Evolutionary conservation across 2,113 vertebrate species (phyloP), one percentile per base, ranked within the genome.

Genomic region (Acinonyx jubatus): DNA sequence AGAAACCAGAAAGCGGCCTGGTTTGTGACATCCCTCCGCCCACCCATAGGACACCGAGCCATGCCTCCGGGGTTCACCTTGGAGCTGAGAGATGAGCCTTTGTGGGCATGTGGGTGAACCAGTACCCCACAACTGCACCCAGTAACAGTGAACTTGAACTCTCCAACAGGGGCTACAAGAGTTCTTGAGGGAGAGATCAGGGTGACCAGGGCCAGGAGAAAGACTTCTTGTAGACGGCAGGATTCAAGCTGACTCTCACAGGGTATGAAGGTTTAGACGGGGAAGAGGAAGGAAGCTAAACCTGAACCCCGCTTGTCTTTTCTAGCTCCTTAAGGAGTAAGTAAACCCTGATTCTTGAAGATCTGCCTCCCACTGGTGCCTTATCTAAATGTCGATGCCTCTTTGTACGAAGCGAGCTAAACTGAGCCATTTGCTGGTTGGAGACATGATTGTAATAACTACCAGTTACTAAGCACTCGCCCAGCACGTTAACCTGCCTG

Each of bases 171-270:
- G 14, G 27, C 65, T 12, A 0, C 0, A 7, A 23, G 31, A 1
- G 13, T 19, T 31, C 55, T 50, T 4, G 23, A 15, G 19, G 48
- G 41, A 16, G 11, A 61, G 36, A 23, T 14, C 5, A n/a, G 4
- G 4, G 38, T 4, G 36, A n/a, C 3, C 10, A 0, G 0, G 11
- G 41, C 21, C 23, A 8, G 2, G 0, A 29, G 8, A 27, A 33
- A 13, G 21, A 6, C 19, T 69, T 76, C 50, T 33, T 11, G 1
- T 0, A 29, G 85, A 31, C 21, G 6, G 12, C 1, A 0, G 25
- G 4, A 13, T 41, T 9, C n/a, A 38, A 33, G 48, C 29, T 11
- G 66, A 52, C 4, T 38, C 76, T 27, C 55, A 25, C 18, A 27
- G 33, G 11, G 25, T 25, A 7, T 8, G 23, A 57, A 48, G 33